Percentiles rank a stretch among this genome's conserved stretches.
Conservation (phyloP, 1,140 invertebrate species). For the Eumaeus atala region DNA sequence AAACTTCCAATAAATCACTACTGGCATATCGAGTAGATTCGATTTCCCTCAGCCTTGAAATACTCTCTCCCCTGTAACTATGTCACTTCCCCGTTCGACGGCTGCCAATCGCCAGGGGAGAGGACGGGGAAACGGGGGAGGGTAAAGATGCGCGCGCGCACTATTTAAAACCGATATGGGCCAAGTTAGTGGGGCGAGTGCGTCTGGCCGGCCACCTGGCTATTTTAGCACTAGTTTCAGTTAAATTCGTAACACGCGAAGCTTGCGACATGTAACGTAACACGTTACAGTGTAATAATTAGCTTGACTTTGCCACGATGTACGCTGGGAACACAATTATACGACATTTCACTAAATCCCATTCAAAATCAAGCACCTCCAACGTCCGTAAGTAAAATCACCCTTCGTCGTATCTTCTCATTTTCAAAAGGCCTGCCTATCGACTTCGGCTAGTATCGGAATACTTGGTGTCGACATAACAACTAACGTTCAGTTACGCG, state of each 20-base stretch:
- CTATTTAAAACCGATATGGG: slow-evolving; percentile 50
- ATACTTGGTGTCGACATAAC: too few species aligned
- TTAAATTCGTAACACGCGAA: slow-evolving; percentile 15
- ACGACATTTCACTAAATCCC: too few species aligned
- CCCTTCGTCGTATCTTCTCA: too few species aligned
- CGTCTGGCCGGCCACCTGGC: slow-evolving; percentile 21
- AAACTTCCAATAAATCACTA: too few species aligned
- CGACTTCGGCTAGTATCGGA: too few species aligned
- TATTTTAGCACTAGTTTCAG: slow-evolving; percentile 38
- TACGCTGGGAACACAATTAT: too few species aligned
- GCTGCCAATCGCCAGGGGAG: slow-evolving; percentile 32
- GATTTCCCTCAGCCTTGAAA: slow-evolving; percentile 19
- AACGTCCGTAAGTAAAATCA: too few species aligned
- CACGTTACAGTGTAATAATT: neutral
- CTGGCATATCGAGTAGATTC: neutral
- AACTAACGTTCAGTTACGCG: too few species aligned
- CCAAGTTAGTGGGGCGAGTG: slow-evolving; percentile 50
- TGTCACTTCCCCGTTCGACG: slow-evolving; percentile 29
- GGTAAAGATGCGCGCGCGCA: slow-evolving; percentile 30
- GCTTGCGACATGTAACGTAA: slow-evolving; percentile 9
- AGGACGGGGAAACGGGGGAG: slow-evolving; percentile 12
- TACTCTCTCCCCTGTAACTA: slow-evolving; percentile 23
- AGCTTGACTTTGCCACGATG: too few species aligned
- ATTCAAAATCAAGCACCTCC: too few species aligned
- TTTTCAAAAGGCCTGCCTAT: too few species aligned